Percentiles rank a stretch among this genome's conserved stretches.
Evolutionary conservation across 2,888 invertebrate species (phyloP).

Genomic region (Furcula furcula): DNA sequence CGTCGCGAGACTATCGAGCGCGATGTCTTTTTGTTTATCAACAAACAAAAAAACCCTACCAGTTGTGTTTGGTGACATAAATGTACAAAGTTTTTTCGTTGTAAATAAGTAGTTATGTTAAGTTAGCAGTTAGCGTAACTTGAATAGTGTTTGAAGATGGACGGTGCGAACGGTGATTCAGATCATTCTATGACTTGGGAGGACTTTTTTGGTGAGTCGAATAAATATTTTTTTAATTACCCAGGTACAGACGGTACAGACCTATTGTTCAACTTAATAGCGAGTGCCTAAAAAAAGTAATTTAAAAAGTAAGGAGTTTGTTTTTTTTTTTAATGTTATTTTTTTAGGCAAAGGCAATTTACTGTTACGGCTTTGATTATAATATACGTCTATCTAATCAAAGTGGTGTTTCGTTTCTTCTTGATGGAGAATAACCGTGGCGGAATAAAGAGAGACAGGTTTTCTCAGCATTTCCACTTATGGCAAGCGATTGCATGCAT

Average conservation of each 20-base stretch:
- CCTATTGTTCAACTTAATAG: no score
- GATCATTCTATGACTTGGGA: constrained; percentile 88
- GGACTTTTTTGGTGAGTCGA: constrained; percentile 86
- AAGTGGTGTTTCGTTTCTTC: no score
- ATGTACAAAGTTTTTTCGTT: constrained; percentile 26
- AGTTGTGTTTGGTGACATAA: constrained; percentile 48
- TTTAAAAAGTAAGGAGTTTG: no score
- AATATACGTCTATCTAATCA: no score
- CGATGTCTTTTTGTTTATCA: constrained; percentile 69
- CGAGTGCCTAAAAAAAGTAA: no score
- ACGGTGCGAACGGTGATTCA: constrained; percentile 82
- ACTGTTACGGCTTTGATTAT: no score
- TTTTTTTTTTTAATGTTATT: no score
- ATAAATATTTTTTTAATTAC: constrained; percentile 8
- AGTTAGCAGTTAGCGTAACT: constrained; percentile 47
- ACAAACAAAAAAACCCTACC: constrained; percentile 47
- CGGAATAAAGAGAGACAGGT: constrained; percentile 57
- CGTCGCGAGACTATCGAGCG: constrained; percentile 36
- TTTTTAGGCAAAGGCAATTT: no score
- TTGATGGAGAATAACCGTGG: constrained; percentile 47
- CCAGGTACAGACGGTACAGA: no score
- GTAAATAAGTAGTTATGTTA: constrained; percentile 35
- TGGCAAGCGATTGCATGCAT: constrained; percentile 39
- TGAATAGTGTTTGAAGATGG: constrained; percentile 66
- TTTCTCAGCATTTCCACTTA: constrained; percentile 62